Evolutionary conservation across 1,140 invertebrate species (phyloP).

Genomic region (Lepidurus couesii): DNA sequence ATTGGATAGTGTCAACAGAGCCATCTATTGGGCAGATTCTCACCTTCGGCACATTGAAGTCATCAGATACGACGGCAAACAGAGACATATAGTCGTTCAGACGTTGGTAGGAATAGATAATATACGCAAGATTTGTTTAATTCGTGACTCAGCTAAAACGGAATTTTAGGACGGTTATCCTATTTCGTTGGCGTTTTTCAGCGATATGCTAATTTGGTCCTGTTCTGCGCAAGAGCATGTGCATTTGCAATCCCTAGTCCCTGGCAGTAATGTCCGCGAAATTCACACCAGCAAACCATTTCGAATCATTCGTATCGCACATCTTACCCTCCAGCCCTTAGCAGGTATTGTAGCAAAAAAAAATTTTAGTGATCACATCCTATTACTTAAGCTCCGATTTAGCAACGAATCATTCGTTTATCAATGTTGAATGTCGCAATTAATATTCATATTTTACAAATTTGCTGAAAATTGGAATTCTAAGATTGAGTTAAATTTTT

Average conservation of each 20-base stretch:
- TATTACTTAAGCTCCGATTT: too few relatives aligned
- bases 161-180: background rate
- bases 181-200: background rate
- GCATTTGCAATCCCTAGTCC: background rate
- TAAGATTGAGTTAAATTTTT: too few relatives aligned
- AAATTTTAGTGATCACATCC: too few relatives aligned
- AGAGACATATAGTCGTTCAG: slow-evolving; percentile 24
- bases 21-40: slow-evolving; percentile 40
- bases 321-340: background rate
- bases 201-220: background rate
- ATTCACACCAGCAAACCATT: background rate
- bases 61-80: slow-evolving; percentile 38
- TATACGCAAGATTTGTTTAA: background rate
- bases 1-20: slow-evolving; percentile 39
- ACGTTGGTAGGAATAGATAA: background rate
- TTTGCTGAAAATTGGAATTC: too few relatives aligned
- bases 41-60: slow-evolving; percentile 36
- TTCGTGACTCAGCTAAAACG: too few relatives aligned
- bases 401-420: too few relatives aligned
- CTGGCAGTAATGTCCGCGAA: background rate
- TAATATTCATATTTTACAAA: too few relatives aligned
- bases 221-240: background rate
- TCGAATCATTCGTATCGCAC: background rate
- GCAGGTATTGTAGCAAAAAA: too few relatives aligned
- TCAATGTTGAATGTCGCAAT: too few relatives aligned